Evolutionary conservation across 2,888 invertebrate genomes (phyloP).

Genomic region (Drosophila monieri): DNA sequence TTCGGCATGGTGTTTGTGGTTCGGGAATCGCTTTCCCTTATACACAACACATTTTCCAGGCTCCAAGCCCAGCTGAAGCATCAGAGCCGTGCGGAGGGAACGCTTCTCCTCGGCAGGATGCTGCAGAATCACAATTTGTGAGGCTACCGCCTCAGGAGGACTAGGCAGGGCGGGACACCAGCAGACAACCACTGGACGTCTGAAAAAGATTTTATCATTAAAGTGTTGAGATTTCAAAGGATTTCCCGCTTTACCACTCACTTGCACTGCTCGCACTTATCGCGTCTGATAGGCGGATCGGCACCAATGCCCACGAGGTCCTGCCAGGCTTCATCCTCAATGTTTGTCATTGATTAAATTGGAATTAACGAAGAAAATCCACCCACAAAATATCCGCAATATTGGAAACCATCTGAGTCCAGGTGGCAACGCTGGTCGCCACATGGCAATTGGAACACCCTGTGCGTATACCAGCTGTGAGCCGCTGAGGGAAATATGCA

Average conservation of each 20-base stretch:
- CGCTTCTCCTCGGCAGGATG: constrained; percentile 97
- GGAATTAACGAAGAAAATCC: constrained; percentile 19
- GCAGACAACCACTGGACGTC: constrained; percentile 93
- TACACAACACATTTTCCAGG: constrained; percentile 89
- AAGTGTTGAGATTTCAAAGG: background rate
- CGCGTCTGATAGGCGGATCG: constrained; percentile 89
- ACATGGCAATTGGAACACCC: constrained; percentile 30
- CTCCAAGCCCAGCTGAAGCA: constrained; percentile 91
- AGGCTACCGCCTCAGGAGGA: constrained; percentile 88
- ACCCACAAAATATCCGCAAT: constrained; percentile 5
- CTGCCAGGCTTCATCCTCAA: constrained; percentile 86
- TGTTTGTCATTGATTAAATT: constrained; percentile 53
- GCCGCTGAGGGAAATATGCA: background rate
- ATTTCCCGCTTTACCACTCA: constrained; percentile 72
- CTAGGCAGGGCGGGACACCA: constrained; percentile 94
- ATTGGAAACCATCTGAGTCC: background rate
- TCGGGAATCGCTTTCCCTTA: constrained; percentile 92
- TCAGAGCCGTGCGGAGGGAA: constrained; percentile 94
- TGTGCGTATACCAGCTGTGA: constrained; percentile 23
- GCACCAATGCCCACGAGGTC: constrained; percentile 90
- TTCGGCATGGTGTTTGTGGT: constrained; percentile 85
- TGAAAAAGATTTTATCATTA: constrained; percentile 76
- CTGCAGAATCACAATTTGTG: constrained; percentile 92
- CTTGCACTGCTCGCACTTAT: constrained; percentile 90
- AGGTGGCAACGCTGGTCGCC: constrained; percentile 56